Evolutionary conservation across 2,888 invertebrate genomes (phyloP), one percentile per base, ranked within the genome.

Genomic region (Mellilla xanthometata): DNA sequence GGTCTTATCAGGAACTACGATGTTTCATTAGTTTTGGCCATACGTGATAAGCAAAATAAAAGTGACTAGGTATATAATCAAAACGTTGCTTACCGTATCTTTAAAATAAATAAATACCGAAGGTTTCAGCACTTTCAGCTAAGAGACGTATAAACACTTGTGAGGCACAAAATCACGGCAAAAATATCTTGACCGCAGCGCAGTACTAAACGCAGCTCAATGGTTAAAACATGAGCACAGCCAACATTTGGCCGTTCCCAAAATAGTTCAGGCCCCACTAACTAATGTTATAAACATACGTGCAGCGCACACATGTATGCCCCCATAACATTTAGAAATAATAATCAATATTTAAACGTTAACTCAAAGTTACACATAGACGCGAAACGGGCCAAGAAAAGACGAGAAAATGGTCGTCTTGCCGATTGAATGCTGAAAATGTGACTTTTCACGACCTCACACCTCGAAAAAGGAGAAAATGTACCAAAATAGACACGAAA

Each of bases 181-280:
- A 15, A n/a, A 32, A 28, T 26, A 3, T 34, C 10, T 53, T 49
- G 62, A 55, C 62, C 54, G 58, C 59, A 56, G 54, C 63, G 53
- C 59, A 51, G 56, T 49, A 58, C 59, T 58, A 62, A 52, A 52
- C 47, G 59, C 66, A 57, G 60, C 61, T 70, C 62, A 67, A 66
- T 74, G 75, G 61, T 64, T 67, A 67, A 65, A 76, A 72, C 76
- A 74, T 71, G 71, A 75, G 71, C 72, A 70, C 73, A 74, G 71
- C 74, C 70, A 82, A 80, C 85, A 81, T 81, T 84, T 81, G 81
- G 73, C 64, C 76, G 84, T 62, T 87, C 88, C 88, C 76, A 81
- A 88, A 88, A 88, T 88, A 88, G 87, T 82, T 72, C 78, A 84
- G 85, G 81, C 85, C 82, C 87, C 84, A 79, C 72, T 76, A 82